phyloP scores from a whole-genome alignment of 2,888 invertebrate genomes.

The Ferrisia virgata region DNA sequence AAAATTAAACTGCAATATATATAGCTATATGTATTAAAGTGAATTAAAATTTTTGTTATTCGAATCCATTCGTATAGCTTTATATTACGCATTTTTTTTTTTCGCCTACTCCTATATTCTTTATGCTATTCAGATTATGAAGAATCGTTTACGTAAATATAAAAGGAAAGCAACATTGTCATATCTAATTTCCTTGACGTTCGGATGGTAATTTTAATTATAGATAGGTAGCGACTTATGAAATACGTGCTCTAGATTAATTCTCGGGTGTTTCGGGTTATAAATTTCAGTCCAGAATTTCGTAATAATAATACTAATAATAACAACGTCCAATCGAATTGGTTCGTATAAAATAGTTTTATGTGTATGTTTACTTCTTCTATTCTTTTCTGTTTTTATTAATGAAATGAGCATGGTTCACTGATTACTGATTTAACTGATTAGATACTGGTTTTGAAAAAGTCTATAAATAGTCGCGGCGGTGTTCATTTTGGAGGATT shows the following conservation, averaged over 20 bases:
- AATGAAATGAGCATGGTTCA: no score
- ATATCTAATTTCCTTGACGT: constrained; percentile 24
- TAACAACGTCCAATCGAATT: background rate
- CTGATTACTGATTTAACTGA: no score
- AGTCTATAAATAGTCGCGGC: no score
- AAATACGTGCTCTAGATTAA: background rate
- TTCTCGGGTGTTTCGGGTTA: background rate
- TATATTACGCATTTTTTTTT: constrained; percentile 8
- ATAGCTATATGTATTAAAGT: constrained; percentile 21
- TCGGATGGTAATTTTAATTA: background rate
- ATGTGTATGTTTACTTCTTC: background rate
- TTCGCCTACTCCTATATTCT: background rate
- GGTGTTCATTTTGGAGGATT: no score
- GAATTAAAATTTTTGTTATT: background rate
- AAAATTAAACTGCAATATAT: constrained; percentile 29
- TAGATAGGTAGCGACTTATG: background rate
- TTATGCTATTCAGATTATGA: background rate
- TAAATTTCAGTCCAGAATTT: background rate
- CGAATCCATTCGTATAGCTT: background rate
- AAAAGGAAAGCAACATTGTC: constrained; percentile 21
- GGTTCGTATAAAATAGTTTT: background rate
- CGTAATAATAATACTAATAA: no score
- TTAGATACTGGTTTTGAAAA: background rate
- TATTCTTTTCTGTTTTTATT: background rate
- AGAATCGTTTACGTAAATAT: constrained; percentile 2